Conservation (phyloP, 2,888 invertebrate genomes). For the Spisula subtruncata region DNA sequence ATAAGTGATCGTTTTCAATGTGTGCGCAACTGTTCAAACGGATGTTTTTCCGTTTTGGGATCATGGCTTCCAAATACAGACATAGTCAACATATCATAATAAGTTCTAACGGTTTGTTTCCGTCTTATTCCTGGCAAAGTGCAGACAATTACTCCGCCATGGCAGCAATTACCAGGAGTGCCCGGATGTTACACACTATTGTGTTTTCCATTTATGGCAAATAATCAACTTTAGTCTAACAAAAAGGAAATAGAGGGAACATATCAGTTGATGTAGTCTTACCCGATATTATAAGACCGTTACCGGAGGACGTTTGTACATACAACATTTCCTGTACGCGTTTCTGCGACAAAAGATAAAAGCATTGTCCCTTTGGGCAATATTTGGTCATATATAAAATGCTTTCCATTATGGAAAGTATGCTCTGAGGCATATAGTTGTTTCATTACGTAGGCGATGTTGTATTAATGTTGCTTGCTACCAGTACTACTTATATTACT, state of each 20-base stretch:
- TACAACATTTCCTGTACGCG: neutral
- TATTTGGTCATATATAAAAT: too few species aligned
- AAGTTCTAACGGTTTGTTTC: neutral
- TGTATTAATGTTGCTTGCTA: too few species aligned
- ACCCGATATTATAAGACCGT: neutral
- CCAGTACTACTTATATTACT: too few species aligned
- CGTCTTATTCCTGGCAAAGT: neutral
- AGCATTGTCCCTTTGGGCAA: neutral
- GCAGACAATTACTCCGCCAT: constrained; percentile 14
- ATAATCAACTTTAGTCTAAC: neutral
- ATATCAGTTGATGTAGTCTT: neutral
- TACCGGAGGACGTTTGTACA: neutral
- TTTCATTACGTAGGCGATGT: too few species aligned
- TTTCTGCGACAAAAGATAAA: neutral
- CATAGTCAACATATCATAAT: neutral
- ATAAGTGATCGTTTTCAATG: neutral
- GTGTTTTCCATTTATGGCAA: neutral
- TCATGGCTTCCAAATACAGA: neutral
- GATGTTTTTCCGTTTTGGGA: neutral
- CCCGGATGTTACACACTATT: neutral
- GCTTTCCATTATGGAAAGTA: too few species aligned
- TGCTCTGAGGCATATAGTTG: too few species aligned
- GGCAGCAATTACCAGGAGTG: neutral
- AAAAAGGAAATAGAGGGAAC: neutral
- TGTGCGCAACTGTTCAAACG: neutral